Conservation (phyloP, 2,113 vertebrate genomes). For the Ictalurus furcatus region DNA sequence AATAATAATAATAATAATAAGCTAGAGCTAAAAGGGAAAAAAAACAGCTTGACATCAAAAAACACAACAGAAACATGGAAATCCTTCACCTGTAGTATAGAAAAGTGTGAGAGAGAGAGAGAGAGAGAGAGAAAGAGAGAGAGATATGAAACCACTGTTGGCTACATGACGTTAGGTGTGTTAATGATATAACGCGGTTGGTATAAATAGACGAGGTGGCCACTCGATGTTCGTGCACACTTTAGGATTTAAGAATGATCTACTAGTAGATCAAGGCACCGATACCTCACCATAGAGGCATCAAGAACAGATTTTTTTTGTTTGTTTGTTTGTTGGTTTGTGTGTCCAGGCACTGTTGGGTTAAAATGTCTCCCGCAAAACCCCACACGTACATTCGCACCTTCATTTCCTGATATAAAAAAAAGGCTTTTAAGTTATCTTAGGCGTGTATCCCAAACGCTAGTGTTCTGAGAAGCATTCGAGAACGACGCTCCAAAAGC, state of each 20-base stretch:
- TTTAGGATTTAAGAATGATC: conserved; percentile 3
- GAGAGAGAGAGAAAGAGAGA: conserved; percentile 20
- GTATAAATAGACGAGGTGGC: conserved; percentile 22
- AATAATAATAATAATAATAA: background rate
- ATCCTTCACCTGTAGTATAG: conserved; percentile 32
- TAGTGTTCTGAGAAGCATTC: background rate
- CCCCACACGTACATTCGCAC: background rate
- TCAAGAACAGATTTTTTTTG: background rate
- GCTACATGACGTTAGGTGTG: background rate
- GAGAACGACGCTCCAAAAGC: background rate
- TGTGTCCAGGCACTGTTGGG: background rate
- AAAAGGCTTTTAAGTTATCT: background rate
- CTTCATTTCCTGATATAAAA: background rate
- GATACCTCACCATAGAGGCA: background rate
- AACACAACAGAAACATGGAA: conserved; percentile 1
- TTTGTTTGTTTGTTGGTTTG: background rate
- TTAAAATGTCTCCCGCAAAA: background rate
- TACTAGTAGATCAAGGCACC: conserved; percentile 30
- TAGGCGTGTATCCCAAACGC: background rate
- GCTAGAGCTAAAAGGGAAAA: background rate
- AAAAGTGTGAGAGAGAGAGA: background rate
- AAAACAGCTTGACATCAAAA: background rate
- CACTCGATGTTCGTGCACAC: background rate
- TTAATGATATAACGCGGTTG: background rate
- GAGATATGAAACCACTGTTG: background rate